These are phyloP conservation scores for Eolophus roseicapilla DNA, from an alignment of 2,113 vertebrate species.

Conservation along the genomic window DNA sequence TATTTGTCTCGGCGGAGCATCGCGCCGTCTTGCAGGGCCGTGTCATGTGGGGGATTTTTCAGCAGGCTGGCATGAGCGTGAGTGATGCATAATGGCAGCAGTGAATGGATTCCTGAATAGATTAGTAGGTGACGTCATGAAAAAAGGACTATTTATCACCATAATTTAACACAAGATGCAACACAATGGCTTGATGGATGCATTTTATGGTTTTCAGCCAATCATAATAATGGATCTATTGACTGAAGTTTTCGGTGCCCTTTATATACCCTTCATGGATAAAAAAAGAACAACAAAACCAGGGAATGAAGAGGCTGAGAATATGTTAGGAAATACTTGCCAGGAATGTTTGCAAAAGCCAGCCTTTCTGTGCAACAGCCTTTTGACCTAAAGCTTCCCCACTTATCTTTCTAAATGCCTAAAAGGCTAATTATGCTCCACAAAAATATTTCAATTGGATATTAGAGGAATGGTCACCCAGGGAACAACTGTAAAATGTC, in stretches of 20 bases:
- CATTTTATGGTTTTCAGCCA: slow-evolving; percentile 81
- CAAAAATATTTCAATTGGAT: not conserved
- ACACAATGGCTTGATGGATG: slow-evolving; percentile 78
- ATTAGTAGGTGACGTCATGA: slow-evolving; percentile 78
- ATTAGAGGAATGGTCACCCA: not conserved
- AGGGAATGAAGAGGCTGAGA: slow-evolving; percentile 25
- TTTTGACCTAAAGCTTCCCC: slow-evolving; percentile 13
- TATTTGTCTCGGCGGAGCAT: slow-evolving; percentile 64
- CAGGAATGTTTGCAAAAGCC: slow-evolving; percentile 5
- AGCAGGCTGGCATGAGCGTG: slow-evolving; percentile 61
- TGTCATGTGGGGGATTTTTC: slow-evolving; percentile 49
- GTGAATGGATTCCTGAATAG: slow-evolving; percentile 78
- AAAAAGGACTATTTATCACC: slow-evolving; percentile 79
- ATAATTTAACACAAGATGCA: slow-evolving; percentile 78
- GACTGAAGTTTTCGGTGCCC: slow-evolving; percentile 79
- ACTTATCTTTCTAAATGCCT: not conserved
- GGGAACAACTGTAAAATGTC: not conserved
- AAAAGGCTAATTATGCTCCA: not conserved
- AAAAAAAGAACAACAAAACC: slow-evolving; percentile 44
- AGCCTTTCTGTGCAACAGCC: not conserved
- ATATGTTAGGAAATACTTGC: slow-evolving; percentile 45
- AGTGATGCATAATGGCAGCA: slow-evolving; percentile 72
- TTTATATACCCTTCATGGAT: slow-evolving; percentile 74
- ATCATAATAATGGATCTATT: slow-evolving; percentile 83
- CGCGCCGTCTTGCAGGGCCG: slow-evolving; percentile 38